These are phyloP conservation scores for Gorsachius magnificus DNA, from an alignment of 2,797 vertebrate genomes.

Conservation along the genomic window DNA sequence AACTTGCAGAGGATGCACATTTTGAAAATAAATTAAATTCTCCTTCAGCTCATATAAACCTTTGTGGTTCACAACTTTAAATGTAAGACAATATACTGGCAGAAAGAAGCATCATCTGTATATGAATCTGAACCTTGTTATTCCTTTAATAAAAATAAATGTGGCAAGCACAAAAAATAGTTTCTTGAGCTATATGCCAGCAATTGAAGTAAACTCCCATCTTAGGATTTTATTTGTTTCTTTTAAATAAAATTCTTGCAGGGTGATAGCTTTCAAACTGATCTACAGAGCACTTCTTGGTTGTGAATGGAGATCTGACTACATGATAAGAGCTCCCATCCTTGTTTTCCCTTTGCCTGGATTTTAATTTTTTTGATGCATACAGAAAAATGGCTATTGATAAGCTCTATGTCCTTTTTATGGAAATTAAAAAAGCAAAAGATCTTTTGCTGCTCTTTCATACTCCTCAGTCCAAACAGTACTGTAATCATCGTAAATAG, in stretches of 20 bases:
- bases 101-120: not conserved
- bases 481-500: not conserved
- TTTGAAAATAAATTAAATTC: not conserved
- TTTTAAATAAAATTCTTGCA: not conserved
- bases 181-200: not conserved
- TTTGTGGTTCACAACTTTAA: not conserved
- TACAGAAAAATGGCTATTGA: not conserved
- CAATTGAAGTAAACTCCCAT: not conserved
- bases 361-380: not conserved
- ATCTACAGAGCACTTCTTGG: not conserved
- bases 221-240: not conserved
- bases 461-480: not conserved
- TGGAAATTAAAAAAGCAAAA: not conserved
- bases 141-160: not conserved
- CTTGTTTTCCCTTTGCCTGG: not conserved
- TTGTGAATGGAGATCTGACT: not conserved
- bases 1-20: not conserved
- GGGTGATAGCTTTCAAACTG: not conserved
- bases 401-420: not conserved
- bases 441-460: not conserved
- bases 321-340: not conserved
- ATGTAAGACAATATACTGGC: not conserved
- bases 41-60: not conserved
- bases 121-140: not conserved
- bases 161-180: not conserved